These are phyloP conservation scores for Platyscapa corneri DNA, from an alignment of 1,140 invertebrate species.

Conservation along the genomic window DNA sequence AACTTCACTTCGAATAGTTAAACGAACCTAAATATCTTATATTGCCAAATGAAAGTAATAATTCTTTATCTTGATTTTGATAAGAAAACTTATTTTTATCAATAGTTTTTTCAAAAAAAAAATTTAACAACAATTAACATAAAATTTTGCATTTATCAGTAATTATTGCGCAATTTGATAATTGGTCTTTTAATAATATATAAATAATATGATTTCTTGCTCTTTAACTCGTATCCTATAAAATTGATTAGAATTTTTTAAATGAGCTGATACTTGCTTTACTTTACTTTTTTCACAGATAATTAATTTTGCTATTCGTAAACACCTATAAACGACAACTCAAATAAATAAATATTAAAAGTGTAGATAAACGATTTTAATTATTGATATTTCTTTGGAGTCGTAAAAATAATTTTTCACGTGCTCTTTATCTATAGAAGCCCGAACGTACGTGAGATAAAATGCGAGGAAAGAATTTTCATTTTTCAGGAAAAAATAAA, in stretches of 20 bases:
- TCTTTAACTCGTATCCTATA: too few relatives aligned
- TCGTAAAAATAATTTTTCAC: not conserved
- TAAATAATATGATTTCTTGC: too few relatives aligned
- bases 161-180: not conserved
- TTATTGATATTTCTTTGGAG: not conserved
- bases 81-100: not conserved
- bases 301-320: too few relatives aligned
- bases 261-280: too few relatives aligned
- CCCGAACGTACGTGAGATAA: not conserved
- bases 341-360: not conserved
- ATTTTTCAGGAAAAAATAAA: too few relatives aligned
- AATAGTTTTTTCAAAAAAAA: not conserved
- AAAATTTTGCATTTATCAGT: too few relatives aligned
- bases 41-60: not conserved
- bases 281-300: too few relatives aligned
- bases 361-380: not conserved
- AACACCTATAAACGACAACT: too few relatives aligned
- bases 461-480: too few relatives aligned
- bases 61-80: not conserved
- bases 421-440: not conserved
- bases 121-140: too few relatives aligned
- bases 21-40: not conserved
- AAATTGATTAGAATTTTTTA: too few relatives aligned
- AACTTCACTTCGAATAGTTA: not conserved
- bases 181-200: too few relatives aligned